phyloP scores from a whole-genome alignment of 2,888 invertebrate species.

The Cryptus viduatorius region DNA sequence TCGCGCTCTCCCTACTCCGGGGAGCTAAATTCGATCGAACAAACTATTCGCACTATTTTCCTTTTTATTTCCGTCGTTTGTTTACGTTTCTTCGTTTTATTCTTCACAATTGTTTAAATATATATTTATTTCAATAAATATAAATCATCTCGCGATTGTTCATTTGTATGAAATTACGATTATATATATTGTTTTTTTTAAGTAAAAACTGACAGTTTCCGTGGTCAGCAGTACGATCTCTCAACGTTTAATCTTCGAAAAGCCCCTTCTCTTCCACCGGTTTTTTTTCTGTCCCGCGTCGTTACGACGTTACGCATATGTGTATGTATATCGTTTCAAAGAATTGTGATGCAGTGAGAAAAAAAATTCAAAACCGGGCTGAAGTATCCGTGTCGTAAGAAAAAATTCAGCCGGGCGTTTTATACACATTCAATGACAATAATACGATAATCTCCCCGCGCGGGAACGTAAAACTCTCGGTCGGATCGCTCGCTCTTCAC shows the following conservation, averaged over 20 bases:
- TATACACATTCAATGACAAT: conserved; percentile 62
- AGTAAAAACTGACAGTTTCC: background rate
- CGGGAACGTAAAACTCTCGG: conserved; percentile 64
- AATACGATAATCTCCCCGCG: conserved; percentile 63
- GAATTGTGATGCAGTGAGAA: background rate
- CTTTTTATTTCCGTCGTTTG: conserved; percentile 10
- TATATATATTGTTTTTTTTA: background rate
- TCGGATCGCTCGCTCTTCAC: conserved; percentile 63
- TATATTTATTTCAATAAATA: no score
- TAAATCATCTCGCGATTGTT: no score
- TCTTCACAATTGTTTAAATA: background rate
- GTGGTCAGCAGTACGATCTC: background rate
- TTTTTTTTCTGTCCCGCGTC: background rate
- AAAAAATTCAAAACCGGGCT: background rate
- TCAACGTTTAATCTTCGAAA: background rate
- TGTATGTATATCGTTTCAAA: background rate
- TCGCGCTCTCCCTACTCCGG: conserved; percentile 70
- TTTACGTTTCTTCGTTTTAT: conserved; percentile 10
- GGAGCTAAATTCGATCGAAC: conserved; percentile 69
- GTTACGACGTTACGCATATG: background rate
- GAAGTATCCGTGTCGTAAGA: background rate
- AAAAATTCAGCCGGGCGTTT: conserved; percentile 50
- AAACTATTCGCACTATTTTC: conserved; percentile 24
- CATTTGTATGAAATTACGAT: background rate
- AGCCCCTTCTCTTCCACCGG: background rate